phyloP scores from a whole-genome alignment of 2,888 invertebrate species.

The Coenonympha arcania region DNA sequence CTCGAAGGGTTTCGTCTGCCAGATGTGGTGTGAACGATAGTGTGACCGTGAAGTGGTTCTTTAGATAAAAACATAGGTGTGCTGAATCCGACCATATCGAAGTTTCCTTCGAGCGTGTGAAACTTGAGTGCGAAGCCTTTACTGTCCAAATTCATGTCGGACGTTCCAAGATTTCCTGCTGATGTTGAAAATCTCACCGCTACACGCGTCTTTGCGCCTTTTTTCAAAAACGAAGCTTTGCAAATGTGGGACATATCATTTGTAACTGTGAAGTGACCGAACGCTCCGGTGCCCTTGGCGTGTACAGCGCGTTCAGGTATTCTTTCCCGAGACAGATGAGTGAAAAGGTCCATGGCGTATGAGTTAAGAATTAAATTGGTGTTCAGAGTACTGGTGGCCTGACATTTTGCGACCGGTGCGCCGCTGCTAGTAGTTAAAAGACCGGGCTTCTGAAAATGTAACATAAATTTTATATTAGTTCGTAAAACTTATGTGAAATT shows the following conservation, averaged over 20 bases:
- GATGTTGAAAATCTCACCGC: slow-evolving; percentile 85
- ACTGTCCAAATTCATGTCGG: slow-evolving; percentile 88
- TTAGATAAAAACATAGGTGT: slow-evolving; percentile 91
- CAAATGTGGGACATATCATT: slow-evolving; percentile 83
- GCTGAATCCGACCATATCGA: slow-evolving; percentile 91
- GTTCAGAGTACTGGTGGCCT: slow-evolving; percentile 83
- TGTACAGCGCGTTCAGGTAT: slow-evolving; percentile 95
- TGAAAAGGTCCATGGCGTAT: slow-evolving; percentile 80
- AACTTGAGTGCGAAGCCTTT: slow-evolving; percentile 93
- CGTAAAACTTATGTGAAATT: too few relatives aligned
- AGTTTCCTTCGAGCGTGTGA: slow-evolving; percentile 90
- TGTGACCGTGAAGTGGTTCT: slow-evolving; percentile 89
- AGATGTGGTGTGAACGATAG: slow-evolving; percentile 93
- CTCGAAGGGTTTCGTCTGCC: slow-evolving; percentile 92
- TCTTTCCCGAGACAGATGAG: slow-evolving; percentile 88
- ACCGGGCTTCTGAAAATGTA: slow-evolving; percentile 58
- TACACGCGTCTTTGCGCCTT: slow-evolving; percentile 83
- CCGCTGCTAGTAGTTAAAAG: slow-evolving; percentile 83
- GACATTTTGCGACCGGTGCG: slow-evolving; percentile 81
- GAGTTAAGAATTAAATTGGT: slow-evolving; percentile 85
- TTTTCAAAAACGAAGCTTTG: slow-evolving; percentile 82
- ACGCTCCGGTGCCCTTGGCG: slow-evolving; percentile 92
- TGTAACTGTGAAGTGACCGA: slow-evolving; percentile 87
- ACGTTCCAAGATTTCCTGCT: slow-evolving; percentile 87
- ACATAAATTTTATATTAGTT: too few relatives aligned